Conservation (phyloP, 2,888 invertebrate species). For the Andrena marginata region DNA sequence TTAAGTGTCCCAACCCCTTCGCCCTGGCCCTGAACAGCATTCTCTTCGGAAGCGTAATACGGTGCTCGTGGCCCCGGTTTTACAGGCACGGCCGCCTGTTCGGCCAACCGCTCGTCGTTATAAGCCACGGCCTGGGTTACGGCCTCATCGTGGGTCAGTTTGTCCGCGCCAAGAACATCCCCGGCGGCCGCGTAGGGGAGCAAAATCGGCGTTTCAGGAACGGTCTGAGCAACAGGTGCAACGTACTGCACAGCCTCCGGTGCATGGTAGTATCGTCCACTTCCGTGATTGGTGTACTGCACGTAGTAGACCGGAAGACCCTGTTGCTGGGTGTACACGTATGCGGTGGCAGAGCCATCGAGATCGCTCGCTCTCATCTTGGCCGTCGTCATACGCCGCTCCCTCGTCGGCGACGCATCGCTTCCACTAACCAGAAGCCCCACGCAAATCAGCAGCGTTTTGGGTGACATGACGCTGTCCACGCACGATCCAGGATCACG, state of each 20-base stretch:
- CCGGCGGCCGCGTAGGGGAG: conserved; percentile 56
- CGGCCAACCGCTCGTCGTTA: conserved; percentile 45
- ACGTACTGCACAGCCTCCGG: conserved; percentile 74
- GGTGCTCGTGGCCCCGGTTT: conserved; percentile 38
- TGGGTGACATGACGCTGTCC: neutral
- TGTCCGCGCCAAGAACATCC: conserved; percentile 23
- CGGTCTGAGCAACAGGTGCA: conserved; percentile 68
- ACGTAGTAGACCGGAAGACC: conserved; percentile 78
- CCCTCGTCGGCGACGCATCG: conserved; percentile 44
- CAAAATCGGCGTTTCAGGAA: conserved; percentile 60
- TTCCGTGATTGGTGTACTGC: conserved; percentile 80
- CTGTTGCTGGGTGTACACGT: conserved; percentile 80
- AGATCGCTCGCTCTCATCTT: conserved; percentile 87
- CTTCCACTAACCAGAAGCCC: neutral
- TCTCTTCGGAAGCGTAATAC: conserved; percentile 63
- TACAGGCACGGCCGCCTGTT: conserved; percentile 51
- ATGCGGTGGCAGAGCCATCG: conserved; percentile 87
- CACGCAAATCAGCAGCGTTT: conserved; percentile 11
- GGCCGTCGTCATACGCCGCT: conserved; percentile 81
- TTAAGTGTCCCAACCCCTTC: conserved; percentile 32
- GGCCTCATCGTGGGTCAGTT: conserved; percentile 24
- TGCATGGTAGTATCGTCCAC: conserved; percentile 72
- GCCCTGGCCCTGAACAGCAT: conserved; percentile 59
- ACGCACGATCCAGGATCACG: neutral
- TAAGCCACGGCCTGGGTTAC: conserved; percentile 47